phyloP scores from a whole-genome alignment of 2,888 invertebrate species.

The Leptinotarsa tumamoca region DNA sequence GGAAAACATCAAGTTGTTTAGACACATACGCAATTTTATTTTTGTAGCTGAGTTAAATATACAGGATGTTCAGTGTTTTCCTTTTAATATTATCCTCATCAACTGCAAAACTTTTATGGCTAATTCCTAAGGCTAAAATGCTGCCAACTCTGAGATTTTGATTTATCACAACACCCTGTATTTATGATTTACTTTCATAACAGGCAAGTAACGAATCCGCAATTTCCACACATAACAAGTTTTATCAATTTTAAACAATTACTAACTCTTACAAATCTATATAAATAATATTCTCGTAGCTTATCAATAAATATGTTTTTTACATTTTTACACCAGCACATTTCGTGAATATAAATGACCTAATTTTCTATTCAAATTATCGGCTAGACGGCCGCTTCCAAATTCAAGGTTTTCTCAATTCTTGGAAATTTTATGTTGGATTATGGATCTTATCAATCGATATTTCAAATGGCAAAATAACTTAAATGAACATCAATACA shows the following conservation, averaged over 20 bases:
- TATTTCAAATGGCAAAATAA: no score
- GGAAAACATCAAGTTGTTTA: no score
- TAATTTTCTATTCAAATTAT: background rate
- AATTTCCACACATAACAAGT: background rate
- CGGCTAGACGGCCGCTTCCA: background rate
- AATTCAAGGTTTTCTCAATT: background rate
- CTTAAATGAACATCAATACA: background rate
- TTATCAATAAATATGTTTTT: conserved; percentile 42
- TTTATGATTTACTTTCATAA: background rate
- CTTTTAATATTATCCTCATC: no score
- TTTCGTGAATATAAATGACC: background rate
- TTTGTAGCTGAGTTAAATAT: no score
- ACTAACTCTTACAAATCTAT: conserved; percentile 13
- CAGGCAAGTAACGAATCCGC: background rate
- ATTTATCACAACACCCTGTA: conserved; percentile 5
- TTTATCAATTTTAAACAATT: conserved; percentile 9
- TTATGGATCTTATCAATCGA: no score
- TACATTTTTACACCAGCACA: background rate
- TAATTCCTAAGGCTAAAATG: no score
- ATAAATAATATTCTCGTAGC: conserved; percentile 29
- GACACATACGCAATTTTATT: no score
- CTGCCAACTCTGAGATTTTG: no score
- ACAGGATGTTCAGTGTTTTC: no score
- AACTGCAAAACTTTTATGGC: no score
- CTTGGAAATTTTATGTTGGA: no score